phyloP scores from a whole-genome alignment of 1,140 invertebrate genomes.

The Diorhabda sublineata region DNA sequence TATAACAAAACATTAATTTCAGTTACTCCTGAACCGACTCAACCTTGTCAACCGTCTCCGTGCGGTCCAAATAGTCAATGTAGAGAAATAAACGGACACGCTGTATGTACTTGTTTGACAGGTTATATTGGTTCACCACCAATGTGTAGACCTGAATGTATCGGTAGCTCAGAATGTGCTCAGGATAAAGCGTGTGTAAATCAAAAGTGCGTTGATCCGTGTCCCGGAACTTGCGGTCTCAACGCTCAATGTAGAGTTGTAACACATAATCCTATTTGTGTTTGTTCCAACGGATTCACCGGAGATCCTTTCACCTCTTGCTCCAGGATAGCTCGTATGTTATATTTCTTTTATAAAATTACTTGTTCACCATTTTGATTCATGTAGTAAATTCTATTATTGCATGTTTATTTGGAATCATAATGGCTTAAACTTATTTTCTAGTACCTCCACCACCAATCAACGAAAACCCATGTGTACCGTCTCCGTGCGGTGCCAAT shows the following conservation, averaged over 20 bases:
- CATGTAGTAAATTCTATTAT: too few relatives aligned
- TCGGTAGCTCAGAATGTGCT: constrained; percentile 77
- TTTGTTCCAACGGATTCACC: constrained; percentile 64
- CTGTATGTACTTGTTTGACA: constrained; percentile 73
- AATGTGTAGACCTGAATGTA: constrained; percentile 75
- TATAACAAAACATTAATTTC: constrained; percentile 14
- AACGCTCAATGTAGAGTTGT: constrained; percentile 79
- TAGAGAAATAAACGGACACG: constrained; percentile 66
- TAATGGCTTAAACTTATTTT: constrained; percentile 22
- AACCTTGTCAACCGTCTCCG: constrained; percentile 73
- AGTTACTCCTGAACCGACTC: constrained; percentile 47
- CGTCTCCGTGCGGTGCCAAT: constrained; percentile 74
- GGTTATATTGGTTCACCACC: constrained; percentile 74
- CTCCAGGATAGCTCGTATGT: constrained; percentile 47
- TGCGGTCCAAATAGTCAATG: constrained; percentile 81
- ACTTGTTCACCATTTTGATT: too few relatives aligned
- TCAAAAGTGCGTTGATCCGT: constrained; percentile 79
- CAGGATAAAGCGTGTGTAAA: constrained; percentile 77
- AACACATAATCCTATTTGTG: constrained; percentile 81
- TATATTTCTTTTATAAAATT: background rate
- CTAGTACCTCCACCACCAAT: constrained; percentile 42
- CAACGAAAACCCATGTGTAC: constrained; percentile 60
- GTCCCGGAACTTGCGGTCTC: constrained; percentile 71
- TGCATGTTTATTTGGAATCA: too few relatives aligned
- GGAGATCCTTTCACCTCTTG: constrained; percentile 76